Base-by-base conservation (phyloP, 2,113 vertebrate species). In the Bolborhynchus lineola region DNA sequence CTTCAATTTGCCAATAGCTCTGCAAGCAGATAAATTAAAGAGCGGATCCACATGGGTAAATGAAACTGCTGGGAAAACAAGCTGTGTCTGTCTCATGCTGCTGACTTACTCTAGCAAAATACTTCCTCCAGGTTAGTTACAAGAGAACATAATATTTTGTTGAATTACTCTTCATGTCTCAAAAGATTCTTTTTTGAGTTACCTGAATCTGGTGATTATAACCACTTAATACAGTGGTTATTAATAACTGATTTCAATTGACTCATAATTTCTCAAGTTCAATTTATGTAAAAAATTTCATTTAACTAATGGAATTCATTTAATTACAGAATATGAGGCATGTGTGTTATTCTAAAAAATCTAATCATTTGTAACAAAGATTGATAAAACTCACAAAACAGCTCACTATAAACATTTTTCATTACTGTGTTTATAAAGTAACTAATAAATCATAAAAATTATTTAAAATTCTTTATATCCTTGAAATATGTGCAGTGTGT, bases 251-350 rank as follows among this genome's bases (percentile, higher is more conserved):
- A 92, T 62, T 93, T 53, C 33, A 87, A 69, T 13, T 83, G 82
- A 62, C 37, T 80, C 29, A 35, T 49, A 87, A 89, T 76, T 95
- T 89, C 77, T 85, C 70, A 82, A 79, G 79, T 72, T 88, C 60
- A 81, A 70, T 93, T 91, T 92, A 71, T 72, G 65, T 31, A 79
- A 23, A 65, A 91, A 71, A 87, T 92, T 74, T 91, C 47, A 93
- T 88, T 91, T 95, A 87, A 93, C 52, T 94, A 93, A 95, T 95
- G 86, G 86, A 77, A 91, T 86, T 86, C 4, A 93, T 91, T 82
- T 95, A 88, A 89, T 90, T 88, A 94, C 19, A 68, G 55, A 86
- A 49, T 11, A 5, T 46, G n/a, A 77, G 8, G 10, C 50, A 78
- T 42, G 25, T 63, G 47, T 78, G 64, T 86, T 92, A 83, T 41